Conservation (phyloP, 2,113 vertebrate genomes). For the Mormyrus iriodes region DNA sequence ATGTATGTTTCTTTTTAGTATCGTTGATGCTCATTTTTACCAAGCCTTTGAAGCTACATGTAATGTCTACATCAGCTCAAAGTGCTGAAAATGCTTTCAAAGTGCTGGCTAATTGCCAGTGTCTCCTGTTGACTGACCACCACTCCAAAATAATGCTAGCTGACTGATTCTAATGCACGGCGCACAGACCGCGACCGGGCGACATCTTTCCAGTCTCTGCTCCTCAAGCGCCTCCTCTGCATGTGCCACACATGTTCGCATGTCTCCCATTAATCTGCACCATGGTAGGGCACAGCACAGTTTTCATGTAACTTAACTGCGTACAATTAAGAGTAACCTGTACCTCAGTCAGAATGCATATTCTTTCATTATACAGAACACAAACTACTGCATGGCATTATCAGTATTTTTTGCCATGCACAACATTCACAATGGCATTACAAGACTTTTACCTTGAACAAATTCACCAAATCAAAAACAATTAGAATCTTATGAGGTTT, state of each 20-base stretch:
- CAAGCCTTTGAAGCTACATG: background rate
- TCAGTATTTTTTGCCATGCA: background rate
- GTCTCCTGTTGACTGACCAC: background rate
- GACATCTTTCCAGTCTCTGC: background rate
- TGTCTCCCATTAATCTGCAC: background rate
- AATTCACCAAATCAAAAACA: background rate
- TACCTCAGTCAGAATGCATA: background rate
- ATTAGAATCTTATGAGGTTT: background rate
- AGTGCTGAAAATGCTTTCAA: background rate
- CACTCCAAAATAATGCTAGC: background rate
- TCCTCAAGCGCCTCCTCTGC: background rate
- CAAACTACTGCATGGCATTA: background rate
- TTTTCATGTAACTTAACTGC: background rate
- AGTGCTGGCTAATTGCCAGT: background rate
- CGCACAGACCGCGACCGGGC: background rate
- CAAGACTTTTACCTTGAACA: background rate
- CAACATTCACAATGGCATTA: background rate
- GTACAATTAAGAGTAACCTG: background rate
- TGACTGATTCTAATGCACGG: background rate
- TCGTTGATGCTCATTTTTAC: background rate
- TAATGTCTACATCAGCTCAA: background rate
- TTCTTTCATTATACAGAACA: background rate
- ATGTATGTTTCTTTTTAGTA: background rate
- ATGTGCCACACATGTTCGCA: background rate
- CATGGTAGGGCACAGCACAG: background rate